These are phyloP conservation scores for Myathropa florea DNA, from an alignment of 2,888 invertebrate species.

Conservation along the genomic window DNA sequence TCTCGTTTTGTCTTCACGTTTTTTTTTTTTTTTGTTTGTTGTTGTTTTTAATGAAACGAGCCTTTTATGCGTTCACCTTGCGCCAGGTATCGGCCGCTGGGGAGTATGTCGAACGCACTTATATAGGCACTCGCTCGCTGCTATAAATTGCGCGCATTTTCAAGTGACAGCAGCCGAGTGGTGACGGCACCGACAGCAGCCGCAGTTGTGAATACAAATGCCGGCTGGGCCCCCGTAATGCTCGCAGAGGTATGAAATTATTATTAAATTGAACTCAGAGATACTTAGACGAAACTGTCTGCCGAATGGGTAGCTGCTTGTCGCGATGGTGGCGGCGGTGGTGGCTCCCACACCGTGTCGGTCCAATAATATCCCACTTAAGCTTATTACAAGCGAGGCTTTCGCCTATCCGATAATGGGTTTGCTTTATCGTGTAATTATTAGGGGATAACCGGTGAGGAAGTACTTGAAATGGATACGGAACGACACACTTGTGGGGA, in stretches of 20 bases:
- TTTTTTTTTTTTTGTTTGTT: not conserved
- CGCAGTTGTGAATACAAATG: slow-evolving; percentile 46
- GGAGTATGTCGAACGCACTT: slow-evolving; percentile 22
- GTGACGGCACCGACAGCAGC: not conserved
- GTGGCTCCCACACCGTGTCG: not conserved
- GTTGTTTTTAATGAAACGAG: slow-evolving; percentile 21
- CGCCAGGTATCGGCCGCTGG: slow-evolving; percentile 25
- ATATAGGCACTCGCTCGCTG: not conserved
- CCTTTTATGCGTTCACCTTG: slow-evolving; percentile 52
- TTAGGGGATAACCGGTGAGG: slow-evolving; percentile 2
- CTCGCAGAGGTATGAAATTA: slow-evolving; percentile 42
- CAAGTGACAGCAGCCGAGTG: not conserved
- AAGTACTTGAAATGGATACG: not conserved
- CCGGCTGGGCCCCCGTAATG: not conserved
- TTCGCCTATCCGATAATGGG: slow-evolving; percentile 9
- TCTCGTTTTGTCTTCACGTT: not conserved
- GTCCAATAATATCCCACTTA: slow-evolving; percentile 24
- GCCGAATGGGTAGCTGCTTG: not conserved
- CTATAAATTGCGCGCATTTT: not conserved
- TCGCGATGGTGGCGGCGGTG: not conserved
- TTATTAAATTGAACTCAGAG: slow-evolving; percentile 28
- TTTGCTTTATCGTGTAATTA: slow-evolving; percentile 17
- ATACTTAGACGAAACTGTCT: not conserved
- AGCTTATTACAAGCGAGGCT: slow-evolving; percentile 19
- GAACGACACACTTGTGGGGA: not conserved